Evolutionary conservation across 2,888 invertebrate species (phyloP), one percentile per base, ranked within the genome.

Genomic region (Pyrrhosoma nymphula): DNA sequence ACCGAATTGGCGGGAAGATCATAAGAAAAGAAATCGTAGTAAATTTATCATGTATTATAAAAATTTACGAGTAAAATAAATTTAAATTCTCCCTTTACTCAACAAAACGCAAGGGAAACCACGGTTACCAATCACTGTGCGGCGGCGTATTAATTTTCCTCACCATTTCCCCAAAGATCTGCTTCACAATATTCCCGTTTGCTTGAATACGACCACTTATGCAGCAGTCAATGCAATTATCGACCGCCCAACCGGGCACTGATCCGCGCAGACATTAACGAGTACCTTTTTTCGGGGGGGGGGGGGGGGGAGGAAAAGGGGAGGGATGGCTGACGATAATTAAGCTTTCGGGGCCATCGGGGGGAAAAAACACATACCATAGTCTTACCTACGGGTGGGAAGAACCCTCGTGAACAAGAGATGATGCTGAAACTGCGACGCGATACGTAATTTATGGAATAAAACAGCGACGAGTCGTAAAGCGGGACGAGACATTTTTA

Each of bases 401-500:
- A 26, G 26, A 35, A n/a, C 30, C 82, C 35, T 35, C 16, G 16
- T 16, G 30, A 35, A 30, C 82, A 26, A 55, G 89, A 89, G 55
- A 89, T 89, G 89, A 89, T 47, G 55, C 47, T 47, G 56, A n/a
- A 89, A 56, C 26, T 47, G 56, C 55, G 55, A 56, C 30, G 26
- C 89, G 89, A 89, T 55, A 47, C 55, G 82, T 82, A 82, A 82
- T 82, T 82, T 82, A 82, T 82, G 56, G n/a, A 89, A 89, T 55
- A 89, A 89, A 89, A 89, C 89, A 89, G 56, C 47, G 55, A 55
- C 89, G 89, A 47, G 35, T 89, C 89, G 89, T 55, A 89, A 89
- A 89, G n/a, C 89, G 89, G 89, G 89, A 56, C 55, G 89, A 55
- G 89, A 89, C 89, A 55, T 89, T 89, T 89, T 89, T 89, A 55